These are phyloP conservation scores for Synanthedon myopaeformis DNA, from an alignment of 2,888 invertebrate genomes.

Conservation along the genomic window DNA sequence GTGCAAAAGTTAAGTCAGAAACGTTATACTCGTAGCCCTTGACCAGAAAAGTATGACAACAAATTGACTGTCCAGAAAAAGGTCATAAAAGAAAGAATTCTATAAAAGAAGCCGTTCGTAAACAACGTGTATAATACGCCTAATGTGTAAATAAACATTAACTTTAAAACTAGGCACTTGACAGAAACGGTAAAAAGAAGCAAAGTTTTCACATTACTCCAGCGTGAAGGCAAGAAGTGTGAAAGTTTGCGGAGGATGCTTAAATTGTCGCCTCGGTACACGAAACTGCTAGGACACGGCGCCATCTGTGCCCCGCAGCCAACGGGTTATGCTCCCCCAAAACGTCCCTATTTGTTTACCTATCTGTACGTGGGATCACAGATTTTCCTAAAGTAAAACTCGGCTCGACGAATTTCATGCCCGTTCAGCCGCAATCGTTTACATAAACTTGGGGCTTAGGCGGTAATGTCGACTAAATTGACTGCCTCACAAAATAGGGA, in stretches of 20 bases:
- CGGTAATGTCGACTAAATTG: neutral
- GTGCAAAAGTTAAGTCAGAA: no score
- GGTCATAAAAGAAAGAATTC: neutral
- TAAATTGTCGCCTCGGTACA: constrained; percentile 39
- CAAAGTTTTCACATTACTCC: constrained; percentile 47
- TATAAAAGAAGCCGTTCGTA: constrained; percentile 2
- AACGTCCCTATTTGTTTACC: neutral
- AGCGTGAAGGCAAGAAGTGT: constrained; percentile 32
- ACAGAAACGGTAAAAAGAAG: constrained; percentile 31
- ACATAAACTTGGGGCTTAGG: neutral
- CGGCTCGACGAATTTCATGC: neutral
- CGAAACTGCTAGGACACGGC: constrained; percentile 22
- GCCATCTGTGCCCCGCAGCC: constrained; percentile 26
- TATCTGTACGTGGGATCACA: neutral
- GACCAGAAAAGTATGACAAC: no score
- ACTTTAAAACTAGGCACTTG: constrained; percentile 24
- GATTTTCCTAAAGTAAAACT: neutral
- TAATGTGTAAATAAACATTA: constrained; percentile 28
- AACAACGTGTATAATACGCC: constrained; percentile 10
- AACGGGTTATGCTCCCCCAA: neutral
- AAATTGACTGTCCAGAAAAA: no score
- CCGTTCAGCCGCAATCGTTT: neutral
- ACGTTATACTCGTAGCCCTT: no score
- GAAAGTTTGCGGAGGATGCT: constrained; percentile 30
- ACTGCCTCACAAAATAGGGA: neutral